phyloP scores from a whole-genome alignment of 1,140 invertebrate genomes.

The Drosophila biarmipes region DNA sequence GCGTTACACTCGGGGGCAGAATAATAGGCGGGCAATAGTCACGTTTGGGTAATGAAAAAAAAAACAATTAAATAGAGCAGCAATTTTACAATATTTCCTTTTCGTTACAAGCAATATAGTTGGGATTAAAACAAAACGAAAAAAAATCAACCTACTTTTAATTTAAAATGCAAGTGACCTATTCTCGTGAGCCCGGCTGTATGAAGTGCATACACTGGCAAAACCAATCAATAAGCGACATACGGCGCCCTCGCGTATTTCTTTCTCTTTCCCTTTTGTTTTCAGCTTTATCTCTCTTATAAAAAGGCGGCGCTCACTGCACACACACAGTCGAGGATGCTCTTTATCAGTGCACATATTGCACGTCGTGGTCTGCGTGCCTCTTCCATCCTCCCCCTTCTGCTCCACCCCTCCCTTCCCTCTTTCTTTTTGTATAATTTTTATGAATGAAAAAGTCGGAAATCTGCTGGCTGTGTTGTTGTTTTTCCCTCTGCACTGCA shows the following conservation, averaged over 20 bases:
- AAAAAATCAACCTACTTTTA: too few relatives aligned
- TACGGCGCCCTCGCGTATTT: conserved; percentile 38
- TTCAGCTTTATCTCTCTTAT: conserved; percentile 22
- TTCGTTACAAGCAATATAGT: too few relatives aligned
- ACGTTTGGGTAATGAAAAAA: too few relatives aligned
- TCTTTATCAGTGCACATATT: conserved; percentile 2
- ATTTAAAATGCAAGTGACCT: not conserved
- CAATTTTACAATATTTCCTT: too few relatives aligned
- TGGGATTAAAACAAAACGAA: too few relatives aligned
- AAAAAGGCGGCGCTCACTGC: conserved; percentile 41
- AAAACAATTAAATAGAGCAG: too few relatives aligned
- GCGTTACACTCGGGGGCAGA: conserved; percentile 1
- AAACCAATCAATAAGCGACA: conserved; percentile 38
- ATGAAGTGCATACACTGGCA: conserved; percentile 3
- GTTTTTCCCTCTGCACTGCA: conserved; percentile 23
- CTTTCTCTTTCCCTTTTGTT: conserved; percentile 22
- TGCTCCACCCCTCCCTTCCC: conserved; percentile 19
- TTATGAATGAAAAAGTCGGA: conserved; percentile 77
- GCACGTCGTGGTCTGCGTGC: conserved; percentile 4
- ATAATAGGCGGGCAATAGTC: not conserved
- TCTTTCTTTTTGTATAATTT: conserved; percentile 59
- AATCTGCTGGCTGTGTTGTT: conserved; percentile 50
- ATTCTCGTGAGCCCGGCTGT: not conserved
- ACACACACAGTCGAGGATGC: conserved; percentile 7
- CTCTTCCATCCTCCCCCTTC: conserved; percentile 32